Percentiles rank a stretch among this genome's conserved stretches.
Conservation (phyloP, 2,113 vertebrate genomes). For the Cromileptes altivelis region DNA sequence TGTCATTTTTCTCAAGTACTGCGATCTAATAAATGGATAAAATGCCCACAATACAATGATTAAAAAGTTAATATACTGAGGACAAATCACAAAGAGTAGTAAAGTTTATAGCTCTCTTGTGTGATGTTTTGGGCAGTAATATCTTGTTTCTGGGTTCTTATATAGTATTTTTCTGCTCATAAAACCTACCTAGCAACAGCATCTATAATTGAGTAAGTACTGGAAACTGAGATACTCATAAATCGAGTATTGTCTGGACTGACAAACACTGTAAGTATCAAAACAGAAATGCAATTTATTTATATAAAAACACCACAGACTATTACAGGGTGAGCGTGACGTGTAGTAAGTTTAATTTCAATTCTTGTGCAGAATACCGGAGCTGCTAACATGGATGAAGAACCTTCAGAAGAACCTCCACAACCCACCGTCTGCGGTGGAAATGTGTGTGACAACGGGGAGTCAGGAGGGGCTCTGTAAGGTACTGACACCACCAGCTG, state of each 20-base stretch:
- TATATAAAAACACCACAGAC: not conserved
- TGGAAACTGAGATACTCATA: not conserved
- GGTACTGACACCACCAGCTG: slow-evolving; percentile 78
- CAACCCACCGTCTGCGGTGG: slow-evolving; percentile 92
- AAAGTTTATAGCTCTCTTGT: not conserved
- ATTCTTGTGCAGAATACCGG: slow-evolving; percentile 86
- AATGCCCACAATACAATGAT: too few relatives aligned
- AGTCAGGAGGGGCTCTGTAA: slow-evolving; percentile 96
- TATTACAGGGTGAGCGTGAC: not conserved
- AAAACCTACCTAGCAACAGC: not conserved
- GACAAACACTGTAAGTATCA: not conserved
- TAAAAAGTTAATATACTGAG: not conserved
- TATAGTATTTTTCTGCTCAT: not conserved
- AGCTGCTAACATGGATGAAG: slow-evolving; percentile 93
- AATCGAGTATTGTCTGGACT: not conserved
- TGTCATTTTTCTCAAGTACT: too few relatives aligned
- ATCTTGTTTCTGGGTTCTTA: not conserved
- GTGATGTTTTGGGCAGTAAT: not conserved
- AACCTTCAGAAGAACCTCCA: slow-evolving; percentile 90
- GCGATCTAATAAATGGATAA: too few relatives aligned
- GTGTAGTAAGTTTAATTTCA: not conserved
- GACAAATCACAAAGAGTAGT: not conserved
- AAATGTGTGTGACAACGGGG: slow-evolving; percentile 92
- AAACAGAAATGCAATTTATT: not conserved
- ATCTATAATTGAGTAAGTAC: not conserved